A percentile compares a stretch with the other conserved stretches of the same genome.
Evolutionary conservation across 2,113 vertebrate species (phyloP).

Genomic region (Verasper variegatus): DNA sequence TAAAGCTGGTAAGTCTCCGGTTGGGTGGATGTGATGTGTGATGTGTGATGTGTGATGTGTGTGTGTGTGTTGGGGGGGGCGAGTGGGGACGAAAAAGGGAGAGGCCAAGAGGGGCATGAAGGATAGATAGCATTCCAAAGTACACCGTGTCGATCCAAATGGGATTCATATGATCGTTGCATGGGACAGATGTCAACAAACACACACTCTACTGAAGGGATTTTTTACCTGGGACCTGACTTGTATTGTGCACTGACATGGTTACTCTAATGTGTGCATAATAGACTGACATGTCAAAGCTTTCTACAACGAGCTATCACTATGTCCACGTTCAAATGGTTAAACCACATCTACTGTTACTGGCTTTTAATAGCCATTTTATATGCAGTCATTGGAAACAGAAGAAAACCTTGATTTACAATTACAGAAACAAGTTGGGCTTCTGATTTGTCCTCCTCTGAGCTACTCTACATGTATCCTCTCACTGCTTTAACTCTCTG

Average conservation of each 20-base stretch:
- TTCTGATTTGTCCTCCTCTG: constrained; percentile 21
- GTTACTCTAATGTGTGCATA: constrained; percentile 27
- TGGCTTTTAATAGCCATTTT: constrained; percentile 38
- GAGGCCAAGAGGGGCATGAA: constrained; percentile 30
- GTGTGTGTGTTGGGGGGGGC: neutral
- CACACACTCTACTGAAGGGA: constrained; percentile 28
- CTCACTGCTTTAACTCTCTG: constrained; percentile 8
- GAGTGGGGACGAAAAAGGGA: constrained; percentile 8
- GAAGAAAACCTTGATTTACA: neutral
- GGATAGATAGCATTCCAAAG: constrained; percentile 73
- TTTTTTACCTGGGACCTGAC: constrained; percentile 16
- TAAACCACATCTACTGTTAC: neutral
- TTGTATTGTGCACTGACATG: neutral
- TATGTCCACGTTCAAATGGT: neutral
- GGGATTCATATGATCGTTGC: constrained; percentile 74
- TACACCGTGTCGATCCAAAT: constrained; percentile 76
- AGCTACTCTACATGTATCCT: constrained; percentile 22
- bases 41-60: neutral
- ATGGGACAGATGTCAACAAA: constrained; percentile 55
- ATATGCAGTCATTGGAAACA: constrained; percentile 12
- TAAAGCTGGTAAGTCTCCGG: constrained; percentile 28
- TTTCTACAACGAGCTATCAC: constrained; percentile 10
- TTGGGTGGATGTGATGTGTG: constrained; percentile 47
- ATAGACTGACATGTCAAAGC: constrained; percentile 16
- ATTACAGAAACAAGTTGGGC: neutral